These are phyloP conservation scores for Lepus europaeus DNA, from an alignment of 2,113 vertebrate species.

Conservation along the genomic window DNA sequence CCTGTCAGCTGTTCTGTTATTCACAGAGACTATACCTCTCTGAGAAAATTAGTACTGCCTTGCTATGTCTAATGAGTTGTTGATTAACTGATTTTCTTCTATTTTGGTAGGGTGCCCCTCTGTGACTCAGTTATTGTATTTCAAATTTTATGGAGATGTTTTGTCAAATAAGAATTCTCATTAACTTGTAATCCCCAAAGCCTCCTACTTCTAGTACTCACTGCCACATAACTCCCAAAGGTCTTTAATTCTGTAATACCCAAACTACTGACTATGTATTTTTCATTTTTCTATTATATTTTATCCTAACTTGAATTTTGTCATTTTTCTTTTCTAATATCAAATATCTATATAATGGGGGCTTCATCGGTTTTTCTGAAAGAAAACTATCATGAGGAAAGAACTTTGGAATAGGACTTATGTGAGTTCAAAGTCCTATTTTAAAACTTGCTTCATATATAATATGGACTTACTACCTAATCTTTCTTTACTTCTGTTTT, in stretches of 20 bases:
- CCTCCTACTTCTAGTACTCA: conserved; percentile 7
- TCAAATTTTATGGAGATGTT: conserved; percentile 63
- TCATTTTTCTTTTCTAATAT: conserved; percentile 52
- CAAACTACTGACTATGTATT: conserved; percentile 22
- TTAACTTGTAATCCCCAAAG: neutral
- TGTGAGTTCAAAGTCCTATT: conserved; percentile 30
- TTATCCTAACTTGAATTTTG: conserved; percentile 48
- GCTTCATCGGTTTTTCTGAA: conserved; percentile 21
- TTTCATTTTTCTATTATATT: conserved; percentile 6
- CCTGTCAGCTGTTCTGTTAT: conserved; percentile 53
- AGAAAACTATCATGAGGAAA: conserved; percentile 54
- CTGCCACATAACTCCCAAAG: neutral
- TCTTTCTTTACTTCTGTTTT: conserved; percentile 56
- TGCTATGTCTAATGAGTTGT: conserved; percentile 54
- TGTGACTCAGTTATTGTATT: conserved; percentile 53
- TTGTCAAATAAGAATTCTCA: neutral
- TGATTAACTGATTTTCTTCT: conserved; percentile 57
- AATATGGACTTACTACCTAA: neutral
- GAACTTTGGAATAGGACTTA: conserved; percentile 10
- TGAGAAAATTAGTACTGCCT: conserved; percentile 57
- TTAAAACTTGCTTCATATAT: neutral
- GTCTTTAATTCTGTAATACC: conserved; percentile 34
- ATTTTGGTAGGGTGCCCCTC: neutral
- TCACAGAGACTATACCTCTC: conserved; percentile 35
- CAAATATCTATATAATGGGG: neutral